Conservation (phyloP, 2,888 invertebrate species). For the Drosophila glabriapex region DNA sequence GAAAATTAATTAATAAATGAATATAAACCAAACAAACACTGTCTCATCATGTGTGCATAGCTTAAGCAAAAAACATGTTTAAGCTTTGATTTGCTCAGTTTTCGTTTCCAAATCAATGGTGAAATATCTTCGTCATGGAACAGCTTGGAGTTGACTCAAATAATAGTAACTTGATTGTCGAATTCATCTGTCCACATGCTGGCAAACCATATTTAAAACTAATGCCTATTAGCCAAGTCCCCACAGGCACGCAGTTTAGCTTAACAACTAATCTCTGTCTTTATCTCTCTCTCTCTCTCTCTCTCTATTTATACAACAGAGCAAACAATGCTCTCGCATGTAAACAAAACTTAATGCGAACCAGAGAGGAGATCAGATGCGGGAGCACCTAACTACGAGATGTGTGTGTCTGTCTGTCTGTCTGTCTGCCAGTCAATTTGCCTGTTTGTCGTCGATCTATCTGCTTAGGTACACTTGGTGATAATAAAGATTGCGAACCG, state of each 20-base stretch:
- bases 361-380: conserved; percentile 22
- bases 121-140: neutral
- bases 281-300: conserved; percentile 23
- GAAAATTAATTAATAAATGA: conserved; percentile 3
- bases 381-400: neutral
- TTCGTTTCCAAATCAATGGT: neutral
- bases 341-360: conserved; percentile 65
- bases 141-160: conserved; percentile 5
- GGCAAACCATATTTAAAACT: conserved; percentile 10
- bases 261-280: conserved; percentile 8
- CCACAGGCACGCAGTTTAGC: conserved; percentile 12
- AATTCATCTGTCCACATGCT: conserved; percentile 19
- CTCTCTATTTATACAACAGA: conserved; percentile 28
- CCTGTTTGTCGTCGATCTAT: conserved; percentile 58
- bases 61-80: neutral
- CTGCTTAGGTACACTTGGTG: conserved; percentile 71
- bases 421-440: conserved; percentile 24
- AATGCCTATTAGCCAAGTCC: conserved; percentile 21
- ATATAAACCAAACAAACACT: neutral
- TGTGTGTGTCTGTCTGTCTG: conserved; percentile 18
- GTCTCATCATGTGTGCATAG: neutral
- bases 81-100: neutral
- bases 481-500: conserved; percentile 70
- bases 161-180: conserved; percentile 18
- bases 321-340: conserved; percentile 52